A percentile compares a stretch with the other conserved stretches of the same genome.
Evolutionary conservation across 2,888 invertebrate species (phyloP).

Genomic region (Polia nebulosa): DNA sequence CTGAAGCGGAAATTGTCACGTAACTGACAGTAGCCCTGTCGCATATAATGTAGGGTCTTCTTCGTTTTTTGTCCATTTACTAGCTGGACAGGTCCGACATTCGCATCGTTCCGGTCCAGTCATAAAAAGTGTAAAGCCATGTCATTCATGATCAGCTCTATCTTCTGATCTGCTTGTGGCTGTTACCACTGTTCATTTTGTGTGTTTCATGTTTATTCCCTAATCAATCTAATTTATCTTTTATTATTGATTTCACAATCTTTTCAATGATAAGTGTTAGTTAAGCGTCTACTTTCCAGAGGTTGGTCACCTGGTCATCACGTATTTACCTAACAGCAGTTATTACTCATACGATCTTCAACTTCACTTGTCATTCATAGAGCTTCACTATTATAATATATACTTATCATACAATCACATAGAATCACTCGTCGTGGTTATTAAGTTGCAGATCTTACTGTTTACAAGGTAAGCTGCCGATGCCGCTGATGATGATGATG

Average conservation of each 20-base stretch:
- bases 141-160: too few species aligned
- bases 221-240: too few species aligned
- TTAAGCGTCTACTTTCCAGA: not conserved
- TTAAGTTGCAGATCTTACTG: not conserved
- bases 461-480: not conserved
- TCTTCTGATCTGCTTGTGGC: too few species aligned
- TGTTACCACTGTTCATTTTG: too few species aligned
- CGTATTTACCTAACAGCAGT: too few species aligned
- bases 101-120: not conserved
- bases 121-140: too few species aligned
- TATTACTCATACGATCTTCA: not conserved
- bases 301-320: too few species aligned
- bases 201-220: too few species aligned
- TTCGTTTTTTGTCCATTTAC: not conserved
- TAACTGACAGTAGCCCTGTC: not conserved
- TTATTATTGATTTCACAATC: too few species aligned
- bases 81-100: not conserved
- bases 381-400: conserved; percentile 13
- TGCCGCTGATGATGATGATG: too few species aligned
- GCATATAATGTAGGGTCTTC: not conserved
- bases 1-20: not conserved
- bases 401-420: conserved; percentile 14
- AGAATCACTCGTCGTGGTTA: not conserved
- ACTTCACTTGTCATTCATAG: conserved; percentile 1
- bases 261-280: too few species aligned